Conservation (phyloP, 2,113 vertebrate species). For the Acrocephalus arundinaceus region DNA sequence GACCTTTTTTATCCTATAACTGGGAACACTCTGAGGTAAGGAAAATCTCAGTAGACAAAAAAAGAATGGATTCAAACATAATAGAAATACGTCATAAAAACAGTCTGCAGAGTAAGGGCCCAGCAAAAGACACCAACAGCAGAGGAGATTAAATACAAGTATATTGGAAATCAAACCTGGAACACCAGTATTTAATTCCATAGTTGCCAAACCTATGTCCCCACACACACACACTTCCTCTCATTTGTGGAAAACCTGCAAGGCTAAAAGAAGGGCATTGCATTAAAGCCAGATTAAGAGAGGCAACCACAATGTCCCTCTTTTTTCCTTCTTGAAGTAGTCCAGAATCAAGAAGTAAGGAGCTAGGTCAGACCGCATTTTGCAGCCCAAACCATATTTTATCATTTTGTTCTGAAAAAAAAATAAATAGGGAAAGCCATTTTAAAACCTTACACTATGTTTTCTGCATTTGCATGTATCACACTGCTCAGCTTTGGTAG, state of each 20-base stretch:
- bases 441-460: not conserved
- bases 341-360: not conserved
- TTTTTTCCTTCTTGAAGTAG: not conserved
- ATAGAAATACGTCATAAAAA: not conserved
- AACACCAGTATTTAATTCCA: not conserved
- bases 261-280: not conserved
- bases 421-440: not conserved
- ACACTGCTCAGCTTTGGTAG: not conserved
- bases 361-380: not conserved
- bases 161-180: not conserved
- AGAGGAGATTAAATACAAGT: not conserved
- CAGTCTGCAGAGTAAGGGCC: not conserved
- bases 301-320: not conserved
- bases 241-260: not conserved
- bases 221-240: fast-evolving
- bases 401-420: not conserved
- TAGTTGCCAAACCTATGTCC: not conserved
- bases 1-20: not conserved
- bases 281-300: not conserved
- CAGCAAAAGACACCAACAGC: not conserved
- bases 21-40: not conserved
- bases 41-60: not conserved
- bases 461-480: not conserved
- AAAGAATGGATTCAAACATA: not conserved
- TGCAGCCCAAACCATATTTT: not conserved